phyloP scores from a whole-genome alignment of 2,888 invertebrate species.

The Heliconius aoede region DNA sequence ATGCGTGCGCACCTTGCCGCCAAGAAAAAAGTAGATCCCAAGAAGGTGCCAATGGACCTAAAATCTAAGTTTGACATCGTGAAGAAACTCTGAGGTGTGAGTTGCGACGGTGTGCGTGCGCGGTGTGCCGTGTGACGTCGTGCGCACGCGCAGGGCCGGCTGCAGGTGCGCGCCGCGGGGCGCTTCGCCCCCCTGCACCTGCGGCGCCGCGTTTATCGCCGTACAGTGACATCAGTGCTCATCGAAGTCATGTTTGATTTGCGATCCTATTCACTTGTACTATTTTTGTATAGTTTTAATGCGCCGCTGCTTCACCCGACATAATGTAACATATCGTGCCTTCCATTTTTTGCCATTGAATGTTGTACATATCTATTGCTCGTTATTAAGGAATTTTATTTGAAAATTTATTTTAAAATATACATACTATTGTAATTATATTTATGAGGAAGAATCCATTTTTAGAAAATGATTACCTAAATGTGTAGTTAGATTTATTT shows the following conservation, averaged over 20 bases:
- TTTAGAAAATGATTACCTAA: slow-evolving; percentile 74
- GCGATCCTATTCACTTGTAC: slow-evolving; percentile 45
- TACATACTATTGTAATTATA: slow-evolving; percentile 51
- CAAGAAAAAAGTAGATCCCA: slow-evolving; percentile 95
- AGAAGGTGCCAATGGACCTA: slow-evolving; percentile 94
- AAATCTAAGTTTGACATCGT: slow-evolving; percentile 97
- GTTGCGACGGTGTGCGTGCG: slow-evolving; percentile 46
- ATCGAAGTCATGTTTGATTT: slow-evolving; percentile 45
- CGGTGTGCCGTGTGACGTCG: slow-evolving; percentile 46
- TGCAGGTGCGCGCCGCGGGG: slow-evolving; percentile 52
- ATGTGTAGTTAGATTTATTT: slow-evolving; percentile 72
- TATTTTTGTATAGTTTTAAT: slow-evolving; percentile 48
- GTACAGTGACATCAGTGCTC: slow-evolving; percentile 46
- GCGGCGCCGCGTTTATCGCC: slow-evolving; percentile 38
- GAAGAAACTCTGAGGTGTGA: slow-evolving; percentile 89
- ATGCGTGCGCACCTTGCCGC: slow-evolving; percentile 93
- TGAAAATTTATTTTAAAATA: slow-evolving; percentile 57
- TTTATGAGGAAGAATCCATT: slow-evolving; percentile 58
- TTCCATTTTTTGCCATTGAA: slow-evolving; percentile 53
- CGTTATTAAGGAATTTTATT: slow-evolving; percentile 52
- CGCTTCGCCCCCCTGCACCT: slow-evolving; percentile 50
- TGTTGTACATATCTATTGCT: slow-evolving; percentile 53
- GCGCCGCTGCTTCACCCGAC: slow-evolving; percentile 49
- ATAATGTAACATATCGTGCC: slow-evolving; percentile 52
- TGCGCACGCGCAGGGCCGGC: slow-evolving; percentile 50